Percentiles rank a stretch among this genome's conserved stretches.
These are phyloP conservation scores for Acanthosepion esculentum DNA, from an alignment of 2,888 invertebrate genomes.

Conservation along the genomic window DNA sequence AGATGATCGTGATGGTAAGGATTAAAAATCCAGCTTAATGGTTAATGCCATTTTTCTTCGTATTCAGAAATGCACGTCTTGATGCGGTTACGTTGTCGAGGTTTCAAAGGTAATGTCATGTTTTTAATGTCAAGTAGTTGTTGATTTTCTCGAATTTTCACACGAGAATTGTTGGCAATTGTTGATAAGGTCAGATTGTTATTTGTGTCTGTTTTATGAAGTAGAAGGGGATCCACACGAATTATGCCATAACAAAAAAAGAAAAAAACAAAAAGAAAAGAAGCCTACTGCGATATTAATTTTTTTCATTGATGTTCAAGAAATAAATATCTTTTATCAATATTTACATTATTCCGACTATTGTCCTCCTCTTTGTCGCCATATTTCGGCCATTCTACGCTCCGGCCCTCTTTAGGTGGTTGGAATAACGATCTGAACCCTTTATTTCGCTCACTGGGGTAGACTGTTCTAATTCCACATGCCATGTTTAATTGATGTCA, in stretches of 20 bases:
- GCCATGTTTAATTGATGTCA: no score
- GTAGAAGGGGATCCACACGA: background rate
- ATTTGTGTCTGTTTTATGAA: background rate
- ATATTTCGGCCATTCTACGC: fast-evolving
- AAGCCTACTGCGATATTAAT: background rate
- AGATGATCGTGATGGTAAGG: background rate
- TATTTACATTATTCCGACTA: no score
- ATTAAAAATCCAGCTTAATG: background rate
- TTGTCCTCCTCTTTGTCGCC: no score
- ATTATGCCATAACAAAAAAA: background rate
- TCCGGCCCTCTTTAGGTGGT: no score
- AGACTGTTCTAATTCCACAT: no score
- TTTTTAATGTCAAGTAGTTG: background rate
- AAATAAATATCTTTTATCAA: background rate
- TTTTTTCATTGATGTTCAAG: background rate
- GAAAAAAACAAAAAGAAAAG: background rate
- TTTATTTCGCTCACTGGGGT: no score
- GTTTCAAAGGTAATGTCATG: background rate
- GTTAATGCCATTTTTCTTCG: background rate
- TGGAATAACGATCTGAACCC: no score
- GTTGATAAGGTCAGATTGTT: constrained; percentile 8
- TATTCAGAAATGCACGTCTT: background rate
- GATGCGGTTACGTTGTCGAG: background rate
- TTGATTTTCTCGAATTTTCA: constrained; percentile 33
- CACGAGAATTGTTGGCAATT: background rate